These are phyloP conservation scores for Ruditapes philippinarum DNA, from an alignment of 1,140 invertebrate genomes.

Conservation along the genomic window DNA sequence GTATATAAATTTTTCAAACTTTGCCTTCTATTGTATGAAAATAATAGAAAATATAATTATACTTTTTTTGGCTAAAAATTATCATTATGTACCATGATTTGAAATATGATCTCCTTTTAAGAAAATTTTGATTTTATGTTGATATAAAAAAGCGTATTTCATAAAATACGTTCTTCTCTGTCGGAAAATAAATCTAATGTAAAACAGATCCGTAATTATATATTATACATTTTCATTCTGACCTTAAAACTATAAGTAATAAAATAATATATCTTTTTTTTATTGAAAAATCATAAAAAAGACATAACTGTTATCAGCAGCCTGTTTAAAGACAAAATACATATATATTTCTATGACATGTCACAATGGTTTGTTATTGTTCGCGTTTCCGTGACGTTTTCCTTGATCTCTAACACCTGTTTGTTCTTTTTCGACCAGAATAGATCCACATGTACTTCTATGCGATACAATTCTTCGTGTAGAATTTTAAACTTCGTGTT, in stretches of 20 bases:
- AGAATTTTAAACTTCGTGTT: constrained; percentile 67
- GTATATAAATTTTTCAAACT: no score
- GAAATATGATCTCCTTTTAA: no score
- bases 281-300: background rate
- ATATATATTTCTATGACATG: background rate
- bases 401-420: constrained; percentile 39
- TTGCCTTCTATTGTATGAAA: no score
- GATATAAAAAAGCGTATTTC: no score
- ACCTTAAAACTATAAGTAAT: background rate
- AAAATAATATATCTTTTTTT: background rate
- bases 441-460: constrained; percentile 83
- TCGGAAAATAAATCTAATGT: background rate
- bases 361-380: constrained; percentile 34
- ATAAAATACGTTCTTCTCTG: no score
- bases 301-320: background rate
- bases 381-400: constrained; percentile 56
- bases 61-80: no score
- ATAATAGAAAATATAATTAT: no score
- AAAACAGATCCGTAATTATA: no score
- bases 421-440: constrained; percentile 76
- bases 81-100: no score
- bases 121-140: no score
- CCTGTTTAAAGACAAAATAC: background rate
- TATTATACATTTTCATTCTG: background rate
- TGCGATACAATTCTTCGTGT: constrained; percentile 82